A percentile compares a stretch with the other conserved stretches of the same genome.
These are phyloP conservation scores for Strigamia maritima DNA, from an alignment of 2,888 invertebrate genomes.

Conservation along the genomic window DNA sequence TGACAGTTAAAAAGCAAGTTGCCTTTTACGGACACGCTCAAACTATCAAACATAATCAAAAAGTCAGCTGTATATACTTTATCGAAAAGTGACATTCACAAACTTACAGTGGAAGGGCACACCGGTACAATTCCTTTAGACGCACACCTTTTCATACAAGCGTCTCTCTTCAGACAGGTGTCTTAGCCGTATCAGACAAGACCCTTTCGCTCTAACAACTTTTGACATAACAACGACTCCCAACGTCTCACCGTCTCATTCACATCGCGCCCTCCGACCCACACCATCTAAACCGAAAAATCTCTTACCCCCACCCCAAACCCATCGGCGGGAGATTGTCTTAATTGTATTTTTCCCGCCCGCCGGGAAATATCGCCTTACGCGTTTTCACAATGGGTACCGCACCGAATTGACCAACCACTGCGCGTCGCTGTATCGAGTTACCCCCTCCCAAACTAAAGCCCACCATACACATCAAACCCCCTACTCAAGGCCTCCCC, in stretches of 20 bases:
- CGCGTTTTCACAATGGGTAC: not conserved
- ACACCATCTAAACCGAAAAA: not conserved
- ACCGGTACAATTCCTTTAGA: not conserved
- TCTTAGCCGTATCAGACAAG: not conserved
- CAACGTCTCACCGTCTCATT: not conserved
- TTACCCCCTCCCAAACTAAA: not conserved
- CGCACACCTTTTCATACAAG: not conserved
- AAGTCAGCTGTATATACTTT: too few species aligned
- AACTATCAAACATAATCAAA: too few species aligned
- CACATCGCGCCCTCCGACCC: not conserved
- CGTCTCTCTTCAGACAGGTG: conserved; percentile 4
- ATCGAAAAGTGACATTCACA: too few species aligned
- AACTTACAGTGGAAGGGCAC: too few species aligned
- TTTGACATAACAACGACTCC: not conserved
- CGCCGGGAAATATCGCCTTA: conserved; percentile 4
- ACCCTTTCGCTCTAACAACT: conserved; percentile 4
- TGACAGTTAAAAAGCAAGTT: too few species aligned
- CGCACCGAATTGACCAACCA: conserved; percentile 4
- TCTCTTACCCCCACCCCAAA: not conserved
- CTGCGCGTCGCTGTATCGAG: conserved; percentile 4
- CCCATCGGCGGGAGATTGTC: conserved; percentile 4
- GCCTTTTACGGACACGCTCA: too few species aligned
- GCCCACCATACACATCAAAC: conserved; percentile 4
- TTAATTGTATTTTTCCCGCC: conserved; percentile 4
- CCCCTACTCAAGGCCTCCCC: conserved; percentile 4